Conservation (phyloP, 2,888 invertebrate genomes). For the Tachystola acroxantha region DNA sequence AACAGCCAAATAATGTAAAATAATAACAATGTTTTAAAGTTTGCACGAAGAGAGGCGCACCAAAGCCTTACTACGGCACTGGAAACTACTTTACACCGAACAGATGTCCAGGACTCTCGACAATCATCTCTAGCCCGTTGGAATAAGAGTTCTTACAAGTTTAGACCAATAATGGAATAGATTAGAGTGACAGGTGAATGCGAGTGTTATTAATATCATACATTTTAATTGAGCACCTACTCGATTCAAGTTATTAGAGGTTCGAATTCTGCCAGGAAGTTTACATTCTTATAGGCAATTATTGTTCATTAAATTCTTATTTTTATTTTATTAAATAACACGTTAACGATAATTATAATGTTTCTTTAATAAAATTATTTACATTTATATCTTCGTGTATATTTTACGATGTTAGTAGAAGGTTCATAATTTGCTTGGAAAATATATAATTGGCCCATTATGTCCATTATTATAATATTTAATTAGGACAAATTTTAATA, state of each 20-base stretch:
- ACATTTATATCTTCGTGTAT: too few species aligned
- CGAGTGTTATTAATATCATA: conserved; percentile 43
- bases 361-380: too few species aligned
- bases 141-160: background rate
- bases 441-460: too few species aligned
- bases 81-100: too few species aligned
- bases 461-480: too few species aligned
- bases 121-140: background rate
- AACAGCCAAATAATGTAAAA: too few species aligned
- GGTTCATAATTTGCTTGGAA: too few species aligned
- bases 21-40: too few species aligned
- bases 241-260: conserved; percentile 24
- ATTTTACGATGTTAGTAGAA: too few species aligned
- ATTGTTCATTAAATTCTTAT: conserved; percentile 15
- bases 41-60: too few species aligned
- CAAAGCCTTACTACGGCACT: too few species aligned
- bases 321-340: conserved; percentile 13
- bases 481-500: too few species aligned
- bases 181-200: conserved; percentile 58
- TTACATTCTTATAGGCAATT: conserved; percentile 28
- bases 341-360: background rate
- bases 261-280: conserved; percentile 26
- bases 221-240: conserved; percentile 57
- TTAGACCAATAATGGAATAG: conserved; percentile 17
- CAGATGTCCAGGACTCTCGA: conserved; percentile 22